Percentiles rank a stretch among this genome's conserved stretches.
These are phyloP conservation scores for Doris montereyensis DNA, from an alignment of 2,888 invertebrate genomes.

Conservation along the genomic window DNA sequence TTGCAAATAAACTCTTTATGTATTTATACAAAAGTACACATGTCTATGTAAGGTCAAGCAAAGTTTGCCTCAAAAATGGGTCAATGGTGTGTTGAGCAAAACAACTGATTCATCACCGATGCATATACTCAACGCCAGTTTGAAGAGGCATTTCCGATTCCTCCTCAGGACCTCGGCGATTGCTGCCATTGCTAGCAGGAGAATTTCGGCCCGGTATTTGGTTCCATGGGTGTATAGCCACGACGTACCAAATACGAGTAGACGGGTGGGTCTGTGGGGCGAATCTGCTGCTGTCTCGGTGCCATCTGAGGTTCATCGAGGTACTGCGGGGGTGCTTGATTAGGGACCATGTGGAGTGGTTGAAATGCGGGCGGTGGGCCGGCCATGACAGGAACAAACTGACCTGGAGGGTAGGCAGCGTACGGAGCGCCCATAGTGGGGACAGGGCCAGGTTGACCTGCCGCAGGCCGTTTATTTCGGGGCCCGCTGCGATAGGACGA, in stretches of 20 bases:
- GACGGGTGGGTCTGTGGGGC: slow-evolving; percentile 56
- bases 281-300: slow-evolving; percentile 36
- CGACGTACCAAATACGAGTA: slow-evolving; percentile 64
- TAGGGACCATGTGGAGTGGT: slow-evolving; percentile 21
- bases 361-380: slow-evolving; percentile 45
- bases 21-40: no score
- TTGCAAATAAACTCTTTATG: no score
- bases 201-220: slow-evolving; percentile 44
- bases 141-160: slow-evolving; percentile 32
- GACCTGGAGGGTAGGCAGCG: slow-evolving; percentile 48
- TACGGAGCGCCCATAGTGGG: slow-evolving; percentile 23
- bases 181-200: slow-evolving; percentile 31
- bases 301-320: slow-evolving; percentile 10
- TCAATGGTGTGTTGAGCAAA: no score
- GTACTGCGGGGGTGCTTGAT: slow-evolving; percentile 36
- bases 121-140: slow-evolving; percentile 46
- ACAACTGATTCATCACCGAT: slow-evolving; percentile 35
- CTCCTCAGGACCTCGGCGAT: slow-evolving; percentile 12
- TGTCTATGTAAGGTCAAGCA: not conserved
- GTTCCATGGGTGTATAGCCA: slow-evolving; percentile 58
- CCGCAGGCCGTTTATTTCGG: not conserved
- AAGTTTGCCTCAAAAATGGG: not conserved
- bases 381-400: slow-evolving; percentile 53
- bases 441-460: not conserved
- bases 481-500: not conserved